Percentiles rank a stretch among this genome's conserved stretches.
Conservation (phyloP, 2,888 invertebrate genomes). For the Melanargia galathea region DNA sequence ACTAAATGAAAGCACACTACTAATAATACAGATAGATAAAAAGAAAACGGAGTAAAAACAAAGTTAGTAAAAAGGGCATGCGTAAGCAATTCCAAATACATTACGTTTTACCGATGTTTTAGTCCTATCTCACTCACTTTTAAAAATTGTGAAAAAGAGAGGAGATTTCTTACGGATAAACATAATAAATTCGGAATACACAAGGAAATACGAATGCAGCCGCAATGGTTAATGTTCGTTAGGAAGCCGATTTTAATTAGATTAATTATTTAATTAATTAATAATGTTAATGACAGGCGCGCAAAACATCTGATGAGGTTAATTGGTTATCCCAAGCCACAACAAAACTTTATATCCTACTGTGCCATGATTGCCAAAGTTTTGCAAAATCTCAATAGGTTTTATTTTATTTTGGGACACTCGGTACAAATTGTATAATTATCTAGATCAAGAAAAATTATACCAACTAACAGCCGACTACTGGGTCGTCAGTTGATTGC, state of each 20-base stretch:
- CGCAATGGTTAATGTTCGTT: slow-evolving; percentile 69
- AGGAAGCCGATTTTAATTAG: slow-evolving; percentile 51
- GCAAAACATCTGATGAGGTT: slow-evolving; percentile 48
- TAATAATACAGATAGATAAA: slow-evolving; percentile 3
- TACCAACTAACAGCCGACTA: too few relatives aligned
- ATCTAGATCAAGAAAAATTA: too few relatives aligned
- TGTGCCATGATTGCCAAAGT: slow-evolving; percentile 50
- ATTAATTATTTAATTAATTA: slow-evolving; percentile 28
- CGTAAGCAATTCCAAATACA: slow-evolving; percentile 33
- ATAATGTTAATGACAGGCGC: slow-evolving; percentile 56
- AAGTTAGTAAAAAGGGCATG: slow-evolving; percentile 41
- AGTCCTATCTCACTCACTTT: not conserved
- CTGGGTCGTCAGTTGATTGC: too few relatives aligned
- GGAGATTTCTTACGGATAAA: slow-evolving; percentile 19
- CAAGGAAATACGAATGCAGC: slow-evolving; percentile 67
- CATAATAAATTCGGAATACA: slow-evolving; percentile 26
- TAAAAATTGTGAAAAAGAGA: slow-evolving; percentile 8
- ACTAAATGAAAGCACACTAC: slow-evolving; percentile 8
- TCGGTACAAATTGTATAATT: slow-evolving; percentile 4
- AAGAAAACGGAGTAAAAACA: not conserved
- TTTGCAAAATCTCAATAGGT: slow-evolving; percentile 21
- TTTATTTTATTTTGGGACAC: slow-evolving; percentile 1
- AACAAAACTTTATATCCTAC: slow-evolving; percentile 76
- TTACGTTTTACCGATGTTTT: slow-evolving; percentile 13
- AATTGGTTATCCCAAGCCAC: slow-evolving; percentile 72